Evolutionary conservation across 2,888 invertebrate genomes (phyloP), one percentile per base, ranked within the genome.

Genomic region (Glyphotaelius pellucidus): DNA sequence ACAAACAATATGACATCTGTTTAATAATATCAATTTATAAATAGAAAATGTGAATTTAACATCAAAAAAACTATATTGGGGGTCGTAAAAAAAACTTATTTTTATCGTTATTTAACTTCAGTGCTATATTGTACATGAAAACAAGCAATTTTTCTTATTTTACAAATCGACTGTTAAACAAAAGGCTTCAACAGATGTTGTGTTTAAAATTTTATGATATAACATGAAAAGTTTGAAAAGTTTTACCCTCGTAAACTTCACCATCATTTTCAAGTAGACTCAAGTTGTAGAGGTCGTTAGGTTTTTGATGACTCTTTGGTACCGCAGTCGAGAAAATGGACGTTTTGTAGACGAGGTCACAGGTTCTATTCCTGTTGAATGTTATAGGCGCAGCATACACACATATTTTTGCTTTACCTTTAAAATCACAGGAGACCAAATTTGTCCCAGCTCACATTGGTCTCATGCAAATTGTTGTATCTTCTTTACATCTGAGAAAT

Each of bases 161-260:
- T 67, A 35, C 83, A 83, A 35, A 83, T 32, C 32, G 32, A 83
- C 32, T 38, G 35, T 35, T 25, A 81, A 83, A 83, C 83, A 83
- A 83, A 81, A 31, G 32, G 32, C 83, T 83, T 83, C 35, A 35
- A 32, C 83, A 83, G 38, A 83, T 25, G 32, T 83, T 83, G 35
- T n/a, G 35, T 38, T 83, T 25, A 67, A 83, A 83, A 83, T 83
- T 35, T 83, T 32, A 83, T 83, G 38, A 25, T 19, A 35, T 32
- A 38, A 83, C 83, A 83, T 35, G 83, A 83, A 83, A 83, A 83
- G 35, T 83, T 83, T 83, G 32, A 35, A 12, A 67, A 67, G 83
- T 83, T 32, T 83, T 25, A 32, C 19, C 83, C 32, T 35, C 67
- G 67, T 67, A 67, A 67, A 67, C 67, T 67, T 67, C 67, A 25